These are phyloP conservation scores for Prorops nasuta DNA, from an alignment of 1,140 invertebrate species.

Conservation along the genomic window DNA sequence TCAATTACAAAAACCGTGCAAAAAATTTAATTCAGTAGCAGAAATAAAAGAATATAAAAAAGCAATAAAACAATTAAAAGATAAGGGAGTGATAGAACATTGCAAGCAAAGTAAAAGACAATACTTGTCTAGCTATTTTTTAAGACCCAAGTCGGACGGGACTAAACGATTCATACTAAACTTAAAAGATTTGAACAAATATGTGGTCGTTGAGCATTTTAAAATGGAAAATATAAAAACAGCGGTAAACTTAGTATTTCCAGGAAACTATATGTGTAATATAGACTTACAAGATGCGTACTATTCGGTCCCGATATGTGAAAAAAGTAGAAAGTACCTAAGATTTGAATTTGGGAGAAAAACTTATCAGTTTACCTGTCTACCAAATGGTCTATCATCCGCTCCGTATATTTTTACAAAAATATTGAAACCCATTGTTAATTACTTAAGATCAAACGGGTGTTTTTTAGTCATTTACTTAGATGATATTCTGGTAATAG, in stretches of 20 bases:
- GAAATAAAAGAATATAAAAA: neutral
- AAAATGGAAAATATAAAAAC: too few relatives aligned
- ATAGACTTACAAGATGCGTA: too few relatives aligned
- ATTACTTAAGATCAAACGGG: constrained; percentile 2
- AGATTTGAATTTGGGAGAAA: constrained; percentile 16
- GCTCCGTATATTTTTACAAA: constrained; percentile 32
- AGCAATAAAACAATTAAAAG: neutral
- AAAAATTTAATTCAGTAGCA: neutral
- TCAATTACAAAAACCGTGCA: neutral
- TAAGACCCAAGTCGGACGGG: constrained; percentile 2
- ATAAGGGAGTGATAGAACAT: constrained; percentile 3
- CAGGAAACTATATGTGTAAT: too few relatives aligned
- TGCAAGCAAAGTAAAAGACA: neutral
- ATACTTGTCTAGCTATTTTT: constrained; percentile 10
- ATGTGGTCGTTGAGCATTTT: constrained; percentile 1
- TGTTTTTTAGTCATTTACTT: constrained; percentile 10
- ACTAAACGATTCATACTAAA: too few relatives aligned
- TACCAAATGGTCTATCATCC: constrained; percentile 4
- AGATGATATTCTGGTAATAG: constrained; percentile 11
- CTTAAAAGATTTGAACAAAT: constrained; percentile 7
- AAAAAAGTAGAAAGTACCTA: constrained; percentile 21
- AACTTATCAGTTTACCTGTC: too few relatives aligned
- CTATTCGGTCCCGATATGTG: too few relatives aligned
- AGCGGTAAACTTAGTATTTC: too few relatives aligned
- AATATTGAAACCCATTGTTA: constrained; percentile 8